These are phyloP conservation scores for Chloroclystis v-ata DNA, from an alignment of 2,888 invertebrate genomes.

Conservation along the genomic window DNA sequence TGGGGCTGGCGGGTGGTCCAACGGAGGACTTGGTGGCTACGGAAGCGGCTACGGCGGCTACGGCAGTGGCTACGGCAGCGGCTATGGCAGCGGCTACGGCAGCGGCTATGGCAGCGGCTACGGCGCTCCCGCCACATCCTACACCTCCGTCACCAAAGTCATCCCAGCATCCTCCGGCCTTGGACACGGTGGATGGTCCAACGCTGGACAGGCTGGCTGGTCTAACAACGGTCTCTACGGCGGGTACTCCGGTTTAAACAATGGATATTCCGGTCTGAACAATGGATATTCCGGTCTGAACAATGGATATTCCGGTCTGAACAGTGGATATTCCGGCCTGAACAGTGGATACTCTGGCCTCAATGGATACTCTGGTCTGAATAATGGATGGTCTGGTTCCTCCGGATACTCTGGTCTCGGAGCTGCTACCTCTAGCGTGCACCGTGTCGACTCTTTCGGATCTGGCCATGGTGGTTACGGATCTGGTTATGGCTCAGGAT, in stretches of 20 bases:
- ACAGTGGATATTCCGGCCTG: constrained; percentile 9
- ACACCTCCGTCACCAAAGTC: constrained; percentile 35
- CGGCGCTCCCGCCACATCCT: constrained; percentile 36
- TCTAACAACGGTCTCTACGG: constrained; percentile 13
- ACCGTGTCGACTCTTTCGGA: constrained; percentile 23
- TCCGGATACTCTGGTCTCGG: too few relatives aligned
- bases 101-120: constrained; percentile 17
- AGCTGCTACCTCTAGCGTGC: too few relatives aligned
- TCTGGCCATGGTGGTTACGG: constrained; percentile 11
- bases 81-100: constrained; percentile 7
- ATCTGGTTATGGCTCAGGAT: constrained; percentile 16
- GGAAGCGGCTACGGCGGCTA: constrained; percentile 17
- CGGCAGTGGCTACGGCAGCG: constrained; percentile 14
- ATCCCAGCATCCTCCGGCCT: constrained; percentile 32
- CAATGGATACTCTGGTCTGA: constrained; percentile 15
- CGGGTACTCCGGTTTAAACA: constrained; percentile 19
- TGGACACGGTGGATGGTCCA: constrained; percentile 20
- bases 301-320: constrained; percentile 13
- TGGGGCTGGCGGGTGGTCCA: constrained; percentile 18
- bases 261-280: constrained; percentile 15
- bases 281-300: constrained; percentile 16
- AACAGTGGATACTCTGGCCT: constrained; percentile 11
- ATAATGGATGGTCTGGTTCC: constrained; percentile 9
- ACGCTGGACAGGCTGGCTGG: constrained; percentile 17
- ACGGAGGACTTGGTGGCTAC: constrained; percentile 26